Percentiles rank a stretch among this genome's conserved stretches.
Evolutionary conservation across 1,140 invertebrate genomes (phyloP).

Genomic region (Drosophila kanapiae): DNA sequence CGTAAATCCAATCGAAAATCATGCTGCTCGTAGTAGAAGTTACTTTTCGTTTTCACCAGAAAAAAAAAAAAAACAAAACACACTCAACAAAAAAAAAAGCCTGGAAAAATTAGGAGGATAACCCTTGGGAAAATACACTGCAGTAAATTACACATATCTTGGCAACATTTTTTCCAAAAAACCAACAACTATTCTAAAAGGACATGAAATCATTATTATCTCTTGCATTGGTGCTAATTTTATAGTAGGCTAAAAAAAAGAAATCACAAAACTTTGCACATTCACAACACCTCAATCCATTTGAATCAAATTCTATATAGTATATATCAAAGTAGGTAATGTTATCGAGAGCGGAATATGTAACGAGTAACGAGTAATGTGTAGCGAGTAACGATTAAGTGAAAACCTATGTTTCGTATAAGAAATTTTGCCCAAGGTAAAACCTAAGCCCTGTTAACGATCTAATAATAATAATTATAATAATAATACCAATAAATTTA

Average conservation of each 20-base stretch:
- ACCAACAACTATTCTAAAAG: slow-evolving; percentile 18
- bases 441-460: slow-evolving; percentile 22
- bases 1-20: slow-evolving; percentile 6
- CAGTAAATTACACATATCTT: slow-evolving; percentile 76
- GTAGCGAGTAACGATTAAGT: slow-evolving; percentile 1
- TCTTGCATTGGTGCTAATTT: slow-evolving; percentile 80
- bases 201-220: slow-evolving; percentile 62
- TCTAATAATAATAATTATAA: slow-evolving; percentile 19
- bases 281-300: slow-evolving; percentile 22
- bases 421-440: slow-evolving; percentile 42
- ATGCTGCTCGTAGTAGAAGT: slow-evolving; percentile 11
- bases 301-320: slow-evolving; percentile 59
- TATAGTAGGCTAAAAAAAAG: slow-evolving; percentile 65
- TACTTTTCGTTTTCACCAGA: slow-evolving; percentile 7
- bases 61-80: background rate
- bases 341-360: slow-evolving; percentile 15
- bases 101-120: slow-evolving; percentile 11
- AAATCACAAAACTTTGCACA: slow-evolving; percentile 14
- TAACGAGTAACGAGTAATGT: slow-evolving; percentile 1
- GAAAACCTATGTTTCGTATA: slow-evolving; percentile 19
- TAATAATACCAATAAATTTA: background rate
- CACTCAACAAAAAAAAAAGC: slow-evolving; percentile 10
- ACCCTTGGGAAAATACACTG: slow-evolving; percentile 27
- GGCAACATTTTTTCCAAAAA: slow-evolving; percentile 45
- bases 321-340: slow-evolving; percentile 58